Base-by-base conservation (phyloP, 2,888 invertebrate genomes). In the Carpatolechia fugitivella region DNA sequence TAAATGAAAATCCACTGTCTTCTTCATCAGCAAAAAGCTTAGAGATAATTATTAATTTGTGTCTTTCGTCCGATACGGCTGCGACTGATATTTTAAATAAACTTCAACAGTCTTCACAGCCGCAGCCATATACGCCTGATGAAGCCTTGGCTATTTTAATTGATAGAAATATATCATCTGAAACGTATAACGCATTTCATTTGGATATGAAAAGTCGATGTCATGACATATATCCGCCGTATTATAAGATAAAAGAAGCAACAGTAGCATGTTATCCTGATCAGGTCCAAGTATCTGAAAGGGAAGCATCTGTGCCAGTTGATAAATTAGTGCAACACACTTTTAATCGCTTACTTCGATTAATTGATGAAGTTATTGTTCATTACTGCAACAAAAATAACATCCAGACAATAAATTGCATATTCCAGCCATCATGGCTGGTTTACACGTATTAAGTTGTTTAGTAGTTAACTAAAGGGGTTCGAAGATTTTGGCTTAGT, bases 61-160 rank as follows among this genome's bases (percentile, higher is more conserved):
- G 24, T 6, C 24, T 24, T 24, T 3, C 6, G 24, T 24, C 24
- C 6, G 3, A 3, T 4, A 24, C 3, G 3, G 24, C 24, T 4
- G 24, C 24, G 6, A 24, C 24, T 4, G 24, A 24, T 4, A 6
- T 24, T 24, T 24, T 24, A 24, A 6, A 24, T 4, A 24, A 24
- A 24, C 3, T 24, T 4, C 3, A 1, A 13, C 3, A n/a, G 5
- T n/a, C 6, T 8, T 4, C 33, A 10, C n/a, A 48, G 13, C 48
- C 31, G 6, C n/a, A 48, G 13, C 48, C 31, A 13, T 47, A n/a
- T 48, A 48, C 48, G 13, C 48, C 48, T 8, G 48, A 48, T 5
- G 30, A 48, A 33, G 48, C 48, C 16, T 16, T 48, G 14, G 31
- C 31, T 33, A 5, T 48, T 16, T 16, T 48, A 14, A 48, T 48